Evolutionary conservation across 2,113 vertebrate genomes (phyloP).

Genomic region (Tragelaphus buxtoni): DNA sequence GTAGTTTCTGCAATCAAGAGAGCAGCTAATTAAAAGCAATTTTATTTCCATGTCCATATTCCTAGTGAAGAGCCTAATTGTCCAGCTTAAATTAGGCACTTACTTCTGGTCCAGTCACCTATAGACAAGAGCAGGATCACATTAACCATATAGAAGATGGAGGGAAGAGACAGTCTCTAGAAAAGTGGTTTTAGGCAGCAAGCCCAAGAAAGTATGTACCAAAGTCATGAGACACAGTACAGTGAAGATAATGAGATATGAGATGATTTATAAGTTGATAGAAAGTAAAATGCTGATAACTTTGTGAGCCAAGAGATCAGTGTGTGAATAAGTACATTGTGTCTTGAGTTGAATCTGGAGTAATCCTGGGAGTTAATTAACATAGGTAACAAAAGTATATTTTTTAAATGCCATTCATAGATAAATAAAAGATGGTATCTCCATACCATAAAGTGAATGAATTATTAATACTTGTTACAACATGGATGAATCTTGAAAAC

Average conservation of each 20-base stretch:
- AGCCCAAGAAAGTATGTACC: not conserved
- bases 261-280: slow-evolving; percentile 3
- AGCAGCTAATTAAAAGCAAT: not conserved
- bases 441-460: not conserved
- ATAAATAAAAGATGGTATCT: not conserved
- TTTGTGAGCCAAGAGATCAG: not conserved
- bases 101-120: not conserved
- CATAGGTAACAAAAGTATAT: not conserved
- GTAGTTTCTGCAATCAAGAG: not conserved
- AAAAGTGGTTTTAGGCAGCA: not conserved
- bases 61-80: not conserved
- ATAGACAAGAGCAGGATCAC: not conserved
- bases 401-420: not conserved
- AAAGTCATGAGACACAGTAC: not conserved
- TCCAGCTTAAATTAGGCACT: not conserved
- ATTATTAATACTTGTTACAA: not conserved
- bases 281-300: not conserved
- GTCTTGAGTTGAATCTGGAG: not conserved
- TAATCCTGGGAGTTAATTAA: not conserved
- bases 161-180: not conserved
- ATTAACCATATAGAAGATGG: not conserved
- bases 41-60: not conserved
- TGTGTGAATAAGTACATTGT: not conserved
- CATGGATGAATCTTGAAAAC: not conserved
- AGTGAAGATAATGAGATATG: not conserved